These are phyloP conservation scores for Arnoldichthys spilopterus DNA, from an alignment of 2,797 vertebrate species.

Conservation along the genomic window DNA sequence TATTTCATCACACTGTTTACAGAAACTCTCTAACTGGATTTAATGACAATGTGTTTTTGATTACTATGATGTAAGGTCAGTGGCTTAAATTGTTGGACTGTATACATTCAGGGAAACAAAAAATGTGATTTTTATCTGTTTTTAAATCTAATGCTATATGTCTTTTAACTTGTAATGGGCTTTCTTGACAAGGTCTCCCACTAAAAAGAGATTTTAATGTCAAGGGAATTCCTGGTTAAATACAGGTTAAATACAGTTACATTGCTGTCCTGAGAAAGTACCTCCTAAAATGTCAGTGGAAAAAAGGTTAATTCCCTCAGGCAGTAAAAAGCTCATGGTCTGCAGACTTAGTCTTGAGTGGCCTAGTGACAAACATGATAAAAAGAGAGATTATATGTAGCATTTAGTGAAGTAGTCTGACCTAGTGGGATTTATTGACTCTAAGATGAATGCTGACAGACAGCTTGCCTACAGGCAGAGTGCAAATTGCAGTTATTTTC, in stretches of 20 bases:
- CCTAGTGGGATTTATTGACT: slow-evolving; percentile 25
- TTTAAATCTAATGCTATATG: no score
- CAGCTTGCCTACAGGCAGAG: slow-evolving; percentile 11
- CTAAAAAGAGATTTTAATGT: no score
- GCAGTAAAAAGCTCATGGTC: slow-evolving; percentile 6
- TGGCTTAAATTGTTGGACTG: background rate
- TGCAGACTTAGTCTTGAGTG: slow-evolving; percentile 32
- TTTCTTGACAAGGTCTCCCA: no score
- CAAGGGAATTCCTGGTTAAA: no score
- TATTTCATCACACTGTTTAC: slow-evolving; percentile 15
- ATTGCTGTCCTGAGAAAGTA: background rate
- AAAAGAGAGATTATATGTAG: slow-evolving; percentile 22
- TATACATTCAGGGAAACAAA: no score
- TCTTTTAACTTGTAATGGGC: no score
- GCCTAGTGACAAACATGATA: slow-evolving; percentile 22
- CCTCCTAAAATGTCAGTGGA: background rate
- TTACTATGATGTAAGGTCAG: background rate
- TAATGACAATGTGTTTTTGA: slow-evolving; percentile 10
- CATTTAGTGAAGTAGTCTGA: slow-evolving; percentile 25
- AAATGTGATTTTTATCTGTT: no score
- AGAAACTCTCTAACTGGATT: slow-evolving; percentile 1
- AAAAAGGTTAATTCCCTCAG: background rate
- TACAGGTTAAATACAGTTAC: no score
- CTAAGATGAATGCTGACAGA: slow-evolving; percentile 32
- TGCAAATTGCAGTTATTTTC: background rate